phyloP scores from a whole-genome alignment of 2,888 invertebrate genomes.

The Megalurothrips usitatus region DNA sequence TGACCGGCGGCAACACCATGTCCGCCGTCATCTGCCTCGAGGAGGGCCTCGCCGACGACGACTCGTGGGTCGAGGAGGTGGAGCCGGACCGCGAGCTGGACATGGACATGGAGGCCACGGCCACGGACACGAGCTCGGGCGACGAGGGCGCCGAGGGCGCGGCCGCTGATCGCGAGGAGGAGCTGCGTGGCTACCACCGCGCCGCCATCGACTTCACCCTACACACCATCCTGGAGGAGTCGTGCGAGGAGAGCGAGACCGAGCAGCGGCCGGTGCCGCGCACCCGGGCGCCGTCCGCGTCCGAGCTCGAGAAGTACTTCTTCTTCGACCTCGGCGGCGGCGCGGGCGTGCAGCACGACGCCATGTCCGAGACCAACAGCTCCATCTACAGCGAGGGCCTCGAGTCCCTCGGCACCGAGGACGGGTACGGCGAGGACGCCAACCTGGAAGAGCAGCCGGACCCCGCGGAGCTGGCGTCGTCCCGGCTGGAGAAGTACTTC shows the following conservation, averaged over 20 bases:
- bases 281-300: slow-evolving; percentile 53
- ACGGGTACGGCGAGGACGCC: slow-evolving; percentile 42
- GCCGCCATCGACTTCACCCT: slow-evolving; percentile 82
- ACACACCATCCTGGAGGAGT: slow-evolving; percentile 90
- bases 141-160: slow-evolving; percentile 52
- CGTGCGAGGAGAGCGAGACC: slow-evolving; percentile 88
- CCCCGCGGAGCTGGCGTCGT: slow-evolving; percentile 73
- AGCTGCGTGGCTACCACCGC: slow-evolving; percentile 75
- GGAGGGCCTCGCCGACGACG: slow-evolving; percentile 83
- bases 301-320: slow-evolving; percentile 86
- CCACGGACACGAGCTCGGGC: slow-evolving; percentile 54
- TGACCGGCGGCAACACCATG: slow-evolving; percentile 65
- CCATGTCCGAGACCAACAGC: slow-evolving; percentile 69
- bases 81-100: slow-evolving; percentile 57
- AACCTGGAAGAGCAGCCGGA: slow-evolving; percentile 53
- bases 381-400: slow-evolving; percentile 80
- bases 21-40: slow-evolving; percentile 71
- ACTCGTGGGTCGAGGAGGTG: slow-evolving; percentile 87
- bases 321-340: slow-evolving; percentile 80
- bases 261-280: slow-evolving; percentile 57
- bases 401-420: slow-evolving; percentile 60
- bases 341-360: slow-evolving; percentile 45
- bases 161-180: slow-evolving; percentile 71
- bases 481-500: slow-evolving; percentile 84
- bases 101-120: slow-evolving; percentile 39